These are phyloP conservation scores for Antheraea pernyi DNA, from an alignment of 1,140 invertebrate species.

Conservation along the genomic window DNA sequence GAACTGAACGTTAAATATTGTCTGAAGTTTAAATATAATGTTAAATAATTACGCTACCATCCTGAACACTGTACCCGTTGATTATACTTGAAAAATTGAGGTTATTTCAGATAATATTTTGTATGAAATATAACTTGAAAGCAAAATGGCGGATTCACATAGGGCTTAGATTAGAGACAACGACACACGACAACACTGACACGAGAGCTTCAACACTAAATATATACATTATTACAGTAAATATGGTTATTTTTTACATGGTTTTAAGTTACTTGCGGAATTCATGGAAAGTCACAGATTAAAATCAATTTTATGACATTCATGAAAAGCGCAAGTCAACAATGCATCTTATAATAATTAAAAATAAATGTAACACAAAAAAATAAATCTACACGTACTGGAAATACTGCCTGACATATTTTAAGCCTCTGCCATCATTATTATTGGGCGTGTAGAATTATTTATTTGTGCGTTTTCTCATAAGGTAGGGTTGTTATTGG, in stretches of 20 bases:
- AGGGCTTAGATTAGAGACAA: constrained; percentile 32
- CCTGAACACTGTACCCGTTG: background rate
- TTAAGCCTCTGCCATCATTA: background rate
- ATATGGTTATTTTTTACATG: constrained; percentile 24
- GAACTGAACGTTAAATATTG: constrained; percentile 12
- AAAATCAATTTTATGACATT: background rate
- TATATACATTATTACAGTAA: constrained; percentile 27
- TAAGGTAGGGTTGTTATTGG: constrained; percentile 27
- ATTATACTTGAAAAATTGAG: background rate
- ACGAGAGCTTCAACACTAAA: constrained; percentile 46
- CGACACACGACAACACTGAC: constrained; percentile 44
- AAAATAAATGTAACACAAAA: background rate
- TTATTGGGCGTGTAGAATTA: background rate
- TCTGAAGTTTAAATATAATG: constrained; percentile 7
- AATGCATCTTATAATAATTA: background rate
- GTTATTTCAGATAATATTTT: background rate
- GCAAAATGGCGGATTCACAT: background rate
- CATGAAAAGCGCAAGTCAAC: background rate
- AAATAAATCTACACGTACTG: constrained; percentile 1
- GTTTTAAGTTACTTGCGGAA: background rate
- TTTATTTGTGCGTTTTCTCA: constrained; percentile 6
- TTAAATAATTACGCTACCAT: background rate
- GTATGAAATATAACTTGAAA: background rate
- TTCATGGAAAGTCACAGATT: background rate
- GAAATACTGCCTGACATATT: background rate